Percentiles rank a stretch among this genome's conserved stretches.
phyloP scores from a whole-genome alignment of 37 sponge, comb jelly and placozoan species.

The Amphimedon queenslandica region DNA sequence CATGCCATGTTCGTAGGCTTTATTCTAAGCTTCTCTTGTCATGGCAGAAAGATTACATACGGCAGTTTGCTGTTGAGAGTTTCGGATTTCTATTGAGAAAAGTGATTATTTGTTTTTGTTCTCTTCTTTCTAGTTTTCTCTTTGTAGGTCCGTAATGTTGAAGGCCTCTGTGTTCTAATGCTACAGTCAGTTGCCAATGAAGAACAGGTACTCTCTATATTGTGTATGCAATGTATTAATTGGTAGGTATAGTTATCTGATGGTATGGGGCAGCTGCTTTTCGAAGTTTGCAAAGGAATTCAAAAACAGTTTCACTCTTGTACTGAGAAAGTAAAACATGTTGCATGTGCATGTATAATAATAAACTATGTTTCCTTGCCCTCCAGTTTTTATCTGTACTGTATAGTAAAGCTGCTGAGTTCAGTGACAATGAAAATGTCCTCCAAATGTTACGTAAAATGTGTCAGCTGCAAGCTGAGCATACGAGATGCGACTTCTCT shows the following conservation, averaged over 20 bases:
- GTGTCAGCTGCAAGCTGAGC: constrained; percentile 68
- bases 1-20: constrained; percentile 18
- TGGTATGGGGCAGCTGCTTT: constrained; percentile 79
- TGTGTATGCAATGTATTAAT: too few species aligned
- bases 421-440: constrained; percentile 10
- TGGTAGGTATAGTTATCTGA: constrained; percentile 79
- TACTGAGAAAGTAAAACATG: constrained; percentile 28
- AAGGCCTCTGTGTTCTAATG: constrained; percentile 14
- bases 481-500: constrained; percentile 55
- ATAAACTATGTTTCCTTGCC: constrained; percentile 5
- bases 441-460: constrained; percentile 36
- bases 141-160: constrained; percentile 25
- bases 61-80: constrained; percentile 89
- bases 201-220: background rate
- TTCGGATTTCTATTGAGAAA: constrained; percentile 81
- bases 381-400: constrained; percentile 41
- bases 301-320: constrained; percentile 78
- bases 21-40: constrained; percentile 61
- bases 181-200: background rate
- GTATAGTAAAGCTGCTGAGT: constrained; percentile 25
- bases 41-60: constrained; percentile 65
- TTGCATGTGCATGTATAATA: background rate
- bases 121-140: background rate
- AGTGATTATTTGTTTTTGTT: constrained; percentile 12
- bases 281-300: constrained; percentile 84